Evolutionary conservation across 2,113 vertebrate species (phyloP).

Genomic region (Athene noctua): DNA sequence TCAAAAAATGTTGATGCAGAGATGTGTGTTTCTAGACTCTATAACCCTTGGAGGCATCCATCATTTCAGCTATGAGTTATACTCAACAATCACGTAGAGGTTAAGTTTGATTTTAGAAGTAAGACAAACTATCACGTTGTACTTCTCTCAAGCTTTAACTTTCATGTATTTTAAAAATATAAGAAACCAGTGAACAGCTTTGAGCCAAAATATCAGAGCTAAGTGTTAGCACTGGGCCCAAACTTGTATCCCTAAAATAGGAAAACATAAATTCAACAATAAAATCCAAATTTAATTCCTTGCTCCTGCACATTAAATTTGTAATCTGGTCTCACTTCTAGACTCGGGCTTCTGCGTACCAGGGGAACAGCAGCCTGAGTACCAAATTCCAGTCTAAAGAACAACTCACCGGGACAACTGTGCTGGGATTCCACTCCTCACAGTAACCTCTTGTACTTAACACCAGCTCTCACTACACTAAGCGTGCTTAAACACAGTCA

Average conservation of each 20-base stretch:
- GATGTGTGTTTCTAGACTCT: background rate
- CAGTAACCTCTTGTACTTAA: background rate
- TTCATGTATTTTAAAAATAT: background rate
- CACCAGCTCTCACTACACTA: background rate
- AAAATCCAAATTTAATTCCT: background rate
- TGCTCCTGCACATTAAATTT: background rate
- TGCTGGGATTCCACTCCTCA: background rate
- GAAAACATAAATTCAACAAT: background rate
- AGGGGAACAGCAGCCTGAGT: background rate
- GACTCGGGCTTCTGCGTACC: background rate
- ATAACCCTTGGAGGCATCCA: background rate
- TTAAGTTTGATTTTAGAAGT: background rate
- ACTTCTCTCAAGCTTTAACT: background rate
- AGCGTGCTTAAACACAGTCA: background rate
- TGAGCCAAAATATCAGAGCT: background rate
- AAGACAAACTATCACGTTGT: background rate
- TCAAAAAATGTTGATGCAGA: background rate
- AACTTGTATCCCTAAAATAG: background rate
- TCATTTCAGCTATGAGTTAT: background rate
- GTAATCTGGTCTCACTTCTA: background rate
- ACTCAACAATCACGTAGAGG: rapidly evolving
- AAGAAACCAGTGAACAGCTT: background rate
- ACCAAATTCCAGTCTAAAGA: background rate
- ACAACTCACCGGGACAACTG: background rate
- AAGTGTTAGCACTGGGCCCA: background rate